phyloP scores from a whole-genome alignment of 37 sponge, comb jelly and placozoan genomes.

The Diacarnus erythraeanus region DNA sequence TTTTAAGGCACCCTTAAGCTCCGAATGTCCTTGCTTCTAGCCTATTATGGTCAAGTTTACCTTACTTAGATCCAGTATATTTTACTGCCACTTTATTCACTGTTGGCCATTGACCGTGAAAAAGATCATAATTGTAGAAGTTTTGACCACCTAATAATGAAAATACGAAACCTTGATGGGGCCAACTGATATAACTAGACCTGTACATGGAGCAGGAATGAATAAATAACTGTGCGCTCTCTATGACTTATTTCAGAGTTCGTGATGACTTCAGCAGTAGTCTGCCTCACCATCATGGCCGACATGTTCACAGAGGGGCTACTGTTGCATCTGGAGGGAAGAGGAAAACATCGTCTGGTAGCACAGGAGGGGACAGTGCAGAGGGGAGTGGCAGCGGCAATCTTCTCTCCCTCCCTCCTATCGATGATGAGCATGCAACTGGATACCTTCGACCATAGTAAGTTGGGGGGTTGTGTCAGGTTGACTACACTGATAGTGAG shows the following conservation, averaged over 20 bases:
- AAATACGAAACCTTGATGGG: too few species aligned
- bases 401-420: conserved; percentile 64
- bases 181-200: too few species aligned
- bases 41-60: neutral
- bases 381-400: conserved; percentile 6
- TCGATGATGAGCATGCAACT: conserved; percentile 48
- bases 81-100: too few species aligned
- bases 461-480: too few species aligned
- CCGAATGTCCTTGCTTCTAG: neutral
- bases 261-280: conserved; percentile 21
- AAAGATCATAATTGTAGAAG: too few species aligned
- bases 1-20: too few species aligned
- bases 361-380: neutral
- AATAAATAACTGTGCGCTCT: neutral
- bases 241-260: neutral
- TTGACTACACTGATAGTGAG: too few species aligned
- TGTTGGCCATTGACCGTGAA: too few species aligned
- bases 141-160: too few species aligned
- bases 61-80: neutral
- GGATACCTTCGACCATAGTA: conserved; percentile 65
- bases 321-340: neutral
- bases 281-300: conserved; percentile 23
- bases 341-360: neutral
- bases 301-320: neutral
- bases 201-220: too few species aligned